Base-by-base conservation (phyloP, 2,797 vertebrate genomes). In the Sebastes miniatus region DNA sequence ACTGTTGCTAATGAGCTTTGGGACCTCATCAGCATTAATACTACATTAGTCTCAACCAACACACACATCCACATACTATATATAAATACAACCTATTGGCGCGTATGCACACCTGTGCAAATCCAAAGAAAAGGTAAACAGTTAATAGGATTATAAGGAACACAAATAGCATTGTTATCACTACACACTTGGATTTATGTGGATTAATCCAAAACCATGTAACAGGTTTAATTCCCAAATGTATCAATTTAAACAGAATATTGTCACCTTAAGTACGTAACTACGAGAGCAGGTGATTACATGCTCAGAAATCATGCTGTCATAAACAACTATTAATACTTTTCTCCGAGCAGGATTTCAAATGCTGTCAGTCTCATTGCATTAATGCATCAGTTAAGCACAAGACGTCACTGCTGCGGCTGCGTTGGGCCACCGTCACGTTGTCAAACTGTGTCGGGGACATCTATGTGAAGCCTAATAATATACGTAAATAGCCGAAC, bases 11-110 rank as follows among this genome's bases (percentile, higher is more conserved):
- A 95, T 93, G 94, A 95, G 92, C 92, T 85, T 50, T 79, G 92
- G 91, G 95, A 93, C 79, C 89, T 93, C 88, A 93, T 94, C 92
- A 91, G 90, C 90, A 94, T 95, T 95, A 95, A 94, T 94, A 92
- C 85, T 85, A 89, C 93, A 93, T 94, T 93, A 92, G 87, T 84
- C 79, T 83, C 78, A 85, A 77, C 63, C 80, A 80, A 64, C 62
- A 36, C 61, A 59, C 25, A 59, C 57, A 59, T 25, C n/a, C 24
- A 59, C 57, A 29, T 6, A 59, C 57, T 78, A 63, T 73, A 85
- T 75, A 86, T 78, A 86, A 67, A 87, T 63, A 82, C 67, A 78
- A 57, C 57, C 73, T 71, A 76, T 47, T 34, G 73, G n/a, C 20
- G 12, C 80, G 3, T 47, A 73, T 62, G 65, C 71, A 78, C 83